phyloP scores from a whole-genome alignment of 1,140 invertebrate genomes.

The Apis laboriosa region DNA sequence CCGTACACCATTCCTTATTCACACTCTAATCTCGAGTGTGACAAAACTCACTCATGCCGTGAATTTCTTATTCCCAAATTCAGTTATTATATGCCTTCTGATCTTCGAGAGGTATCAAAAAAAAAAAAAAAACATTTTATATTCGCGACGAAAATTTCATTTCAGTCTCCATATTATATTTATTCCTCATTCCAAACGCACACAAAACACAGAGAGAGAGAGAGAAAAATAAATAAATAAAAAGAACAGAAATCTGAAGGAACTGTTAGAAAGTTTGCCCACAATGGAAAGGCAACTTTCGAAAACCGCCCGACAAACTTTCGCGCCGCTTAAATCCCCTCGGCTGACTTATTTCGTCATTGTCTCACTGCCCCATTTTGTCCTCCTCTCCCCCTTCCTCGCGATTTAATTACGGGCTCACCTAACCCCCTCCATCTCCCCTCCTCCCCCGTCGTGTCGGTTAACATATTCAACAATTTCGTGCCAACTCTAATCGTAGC shows the following conservation, averaged over 20 bases:
- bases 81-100: no score
- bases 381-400: neutral
- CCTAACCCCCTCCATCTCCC: neutral
- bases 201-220: neutral
- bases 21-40: no score
- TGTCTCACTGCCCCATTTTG: slow-evolving; percentile 34
- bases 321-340: slow-evolving; percentile 44
- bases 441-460: neutral
- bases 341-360: slow-evolving; percentile 56
- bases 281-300: slow-evolving; percentile 16
- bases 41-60: no score
- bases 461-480: slow-evolving; percentile 49
- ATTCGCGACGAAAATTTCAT: neutral
- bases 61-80: no score
- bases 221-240: neutral
- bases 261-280: slow-evolving; percentile 39
- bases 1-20: no score
- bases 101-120: no score
- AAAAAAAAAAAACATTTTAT: no score
- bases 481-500: slow-evolving; percentile 41
- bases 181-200: neutral
- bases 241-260: neutral
- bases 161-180: neutral
- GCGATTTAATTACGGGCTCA: slow-evolving; percentile 48
- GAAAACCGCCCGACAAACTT: slow-evolving; percentile 26